Percentiles rank a stretch among this genome's conserved stretches.
These are phyloP conservation scores for Matsumyia berberina DNA, from an alignment of 2,888 invertebrate genomes.

Conservation along the genomic window DNA sequence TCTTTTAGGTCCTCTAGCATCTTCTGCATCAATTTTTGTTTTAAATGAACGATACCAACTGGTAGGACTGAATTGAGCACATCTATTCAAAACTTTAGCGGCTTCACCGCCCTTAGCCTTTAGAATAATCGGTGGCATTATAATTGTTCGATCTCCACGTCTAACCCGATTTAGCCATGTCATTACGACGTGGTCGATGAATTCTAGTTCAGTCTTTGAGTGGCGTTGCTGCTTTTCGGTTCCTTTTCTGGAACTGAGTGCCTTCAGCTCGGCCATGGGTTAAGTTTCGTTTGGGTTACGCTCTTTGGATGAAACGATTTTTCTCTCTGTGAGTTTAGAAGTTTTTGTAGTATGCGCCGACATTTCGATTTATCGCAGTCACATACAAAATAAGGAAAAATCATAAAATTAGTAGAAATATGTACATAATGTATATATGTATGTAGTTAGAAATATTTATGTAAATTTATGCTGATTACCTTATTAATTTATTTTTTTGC, in stretches of 20 bases:
- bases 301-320: neutral
- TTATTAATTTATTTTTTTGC: too few species aligned
- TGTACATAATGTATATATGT: too few species aligned
- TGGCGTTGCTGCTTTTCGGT: neutral
- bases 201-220: neutral
- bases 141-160: neutral
- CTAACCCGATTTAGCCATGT: slow-evolving; percentile 14
- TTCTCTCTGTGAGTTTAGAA: neutral
- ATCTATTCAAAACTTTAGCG: neutral
- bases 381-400: too few species aligned
- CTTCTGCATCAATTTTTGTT: neutral
- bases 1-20: neutral
- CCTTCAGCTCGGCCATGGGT: neutral
- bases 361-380: too few species aligned
- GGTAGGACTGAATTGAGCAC: neutral
- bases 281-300: neutral
- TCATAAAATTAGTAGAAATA: too few species aligned
- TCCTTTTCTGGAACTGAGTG: too few species aligned
- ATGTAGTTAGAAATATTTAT: too few species aligned
- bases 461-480: too few species aligned
- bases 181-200: slow-evolving; percentile 33
- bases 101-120: slow-evolving; percentile 16
- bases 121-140: slow-evolving; percentile 6
- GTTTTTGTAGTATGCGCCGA: neutral
- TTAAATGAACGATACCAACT: neutral